Evolutionary conservation across 2,113 vertebrate species (phyloP).

Genomic region (Sinocyclocheilus grahami): DNA sequence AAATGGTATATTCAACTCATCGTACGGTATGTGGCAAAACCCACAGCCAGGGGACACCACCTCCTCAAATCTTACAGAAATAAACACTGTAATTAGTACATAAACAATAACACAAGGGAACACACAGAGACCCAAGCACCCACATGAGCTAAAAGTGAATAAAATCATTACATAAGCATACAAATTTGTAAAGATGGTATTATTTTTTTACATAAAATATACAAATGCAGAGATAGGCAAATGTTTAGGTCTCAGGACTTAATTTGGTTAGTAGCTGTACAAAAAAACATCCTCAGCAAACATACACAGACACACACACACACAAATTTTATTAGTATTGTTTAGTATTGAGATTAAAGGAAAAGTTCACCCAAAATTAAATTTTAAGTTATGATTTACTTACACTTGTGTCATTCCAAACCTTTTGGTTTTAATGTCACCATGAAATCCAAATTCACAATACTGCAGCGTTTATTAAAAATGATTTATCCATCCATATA

Average conservation of each 20-base stretch:
- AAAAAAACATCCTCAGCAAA: background rate
- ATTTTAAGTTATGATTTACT: background rate
- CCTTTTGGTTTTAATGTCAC: background rate
- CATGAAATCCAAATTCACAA: background rate
- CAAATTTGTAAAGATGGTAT: background rate
- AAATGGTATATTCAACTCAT: slow-evolving; percentile 97
- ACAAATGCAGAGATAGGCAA: slow-evolving; percentile 8
- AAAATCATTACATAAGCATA: background rate
- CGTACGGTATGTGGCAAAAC: slow-evolving; percentile 97
- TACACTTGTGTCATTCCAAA: background rate
- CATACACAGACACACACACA: slow-evolving; percentile 2
- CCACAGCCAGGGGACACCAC: slow-evolving; percentile 84
- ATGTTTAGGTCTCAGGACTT: background rate
- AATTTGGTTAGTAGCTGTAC: slow-evolving; percentile 46
- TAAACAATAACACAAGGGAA: background rate
- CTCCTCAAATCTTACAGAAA: slow-evolving; percentile 85
- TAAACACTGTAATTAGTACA: slow-evolving; percentile 13
- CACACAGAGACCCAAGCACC: background rate
- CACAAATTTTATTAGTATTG: slow-evolving; percentile 50
- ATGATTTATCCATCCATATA: too few relatives aligned
- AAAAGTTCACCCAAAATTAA: background rate
- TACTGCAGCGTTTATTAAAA: too few relatives aligned
- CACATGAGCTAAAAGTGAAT: background rate
- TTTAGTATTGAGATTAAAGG: slow-evolving; percentile 51
- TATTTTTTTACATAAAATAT: background rate